These are phyloP conservation scores for Mus pahari DNA, from an alignment of 2,113 vertebrate species.

Conservation along the genomic window DNA sequence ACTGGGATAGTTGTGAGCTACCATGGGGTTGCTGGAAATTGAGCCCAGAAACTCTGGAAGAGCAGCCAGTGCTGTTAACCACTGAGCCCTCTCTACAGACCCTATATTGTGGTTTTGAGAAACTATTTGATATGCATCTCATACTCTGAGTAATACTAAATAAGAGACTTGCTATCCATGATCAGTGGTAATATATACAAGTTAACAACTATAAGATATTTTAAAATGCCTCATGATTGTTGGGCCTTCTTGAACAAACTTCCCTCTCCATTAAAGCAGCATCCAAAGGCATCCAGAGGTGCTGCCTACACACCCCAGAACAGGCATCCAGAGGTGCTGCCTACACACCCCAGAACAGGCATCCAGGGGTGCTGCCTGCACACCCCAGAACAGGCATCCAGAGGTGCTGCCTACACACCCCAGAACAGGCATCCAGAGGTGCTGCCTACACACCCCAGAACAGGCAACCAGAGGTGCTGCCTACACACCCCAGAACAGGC, in stretches of 20 bases:
- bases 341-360: too few relatives aligned
- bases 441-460: neutral
- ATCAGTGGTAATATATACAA: neutral
- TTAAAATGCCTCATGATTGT: conserved; percentile 6
- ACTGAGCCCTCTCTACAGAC: neutral
- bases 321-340: neutral
- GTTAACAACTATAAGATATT: conserved; percentile 19
- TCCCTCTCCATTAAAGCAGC: neutral
- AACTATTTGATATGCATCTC: neutral
- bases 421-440: too few relatives aligned
- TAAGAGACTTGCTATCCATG: conserved; percentile 19
- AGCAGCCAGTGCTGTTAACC: neutral
- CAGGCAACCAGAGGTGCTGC: too few relatives aligned
- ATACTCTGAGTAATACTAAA: neutral
- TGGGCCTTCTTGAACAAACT: conserved; percentile 31
- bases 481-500: too few relatives aligned
- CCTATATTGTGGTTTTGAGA: conserved; percentile 4
- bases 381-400: neutral
- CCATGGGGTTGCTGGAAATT: neutral
- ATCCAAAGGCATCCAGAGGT: neutral
- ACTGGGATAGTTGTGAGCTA: neutral
- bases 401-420: neutral
- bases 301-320: too few relatives aligned
- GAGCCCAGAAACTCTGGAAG: neutral
- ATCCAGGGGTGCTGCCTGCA: neutral